Base-by-base conservation (phyloP, 2,888 invertebrate species). In the Meiosimyza decipiens region DNA sequence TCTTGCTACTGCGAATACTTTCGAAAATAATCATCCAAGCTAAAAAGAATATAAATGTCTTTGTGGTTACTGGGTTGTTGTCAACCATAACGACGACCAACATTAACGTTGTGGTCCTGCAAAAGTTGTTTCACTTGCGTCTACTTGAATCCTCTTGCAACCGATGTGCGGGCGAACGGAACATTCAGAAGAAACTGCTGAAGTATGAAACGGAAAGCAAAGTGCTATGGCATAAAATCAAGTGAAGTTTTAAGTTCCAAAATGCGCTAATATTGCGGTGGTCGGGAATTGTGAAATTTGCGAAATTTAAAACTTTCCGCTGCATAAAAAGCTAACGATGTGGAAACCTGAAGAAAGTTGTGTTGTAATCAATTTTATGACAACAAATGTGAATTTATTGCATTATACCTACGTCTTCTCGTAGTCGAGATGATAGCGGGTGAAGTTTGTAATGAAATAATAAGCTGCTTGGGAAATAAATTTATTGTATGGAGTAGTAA, bases 301-400 rank as follows among this genome's bases (percentile, higher is more conserved):
- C 79, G 82, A 83, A 84, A 84, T 80, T 80, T 80, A 83, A 84
- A 84, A 83, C 82, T 84, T 83, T 82, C 78, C 79, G 81, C 83
- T 83, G 84, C 83, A 85, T 81, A 80, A 80, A 80, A 79, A 84
- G 84, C 83, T 85, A 85, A 85, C 85, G 85, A 85, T 82, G 85
- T 80, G 83, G 84, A 85, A 85, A 85, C 84, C 82, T 83, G 84
- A 83, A 79, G 85, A 85, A 85, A 85, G 85, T 85, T 85, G 79
- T 81, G 83, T 85, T 81, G 83, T 85, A 85, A 85, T 85, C 85
- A 84, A 82, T 84, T 82, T 82, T 82, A 81, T 81, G 81, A 81
- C 82, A 81, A 83, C 83, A 85, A 84, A 85, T 85, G 84, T 84
- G 80, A 84, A 83, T 85, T 84, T 84, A 84, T 84, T 81, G 76